Base-by-base conservation (phyloP, 2,888 invertebrate species). In the Agrotis clavis region DNA sequence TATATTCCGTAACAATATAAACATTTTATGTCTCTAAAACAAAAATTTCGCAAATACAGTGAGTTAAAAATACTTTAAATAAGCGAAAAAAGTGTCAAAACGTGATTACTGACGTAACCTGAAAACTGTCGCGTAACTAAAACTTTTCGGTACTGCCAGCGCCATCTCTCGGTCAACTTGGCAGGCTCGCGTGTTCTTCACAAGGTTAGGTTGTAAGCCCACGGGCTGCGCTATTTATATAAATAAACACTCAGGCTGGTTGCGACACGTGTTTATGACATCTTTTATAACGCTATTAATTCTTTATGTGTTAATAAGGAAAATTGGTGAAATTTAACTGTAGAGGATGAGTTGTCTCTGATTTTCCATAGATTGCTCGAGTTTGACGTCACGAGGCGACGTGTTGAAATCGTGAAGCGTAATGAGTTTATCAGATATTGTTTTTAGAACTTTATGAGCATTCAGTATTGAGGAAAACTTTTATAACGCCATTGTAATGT, bases 111-210 rank as follows among this genome's bases (percentile, higher is more conserved):
- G 72, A 78, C 77, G 76, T 83, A 85, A 85, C 81, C 88, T 88
- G 88, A 90, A 91, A 90, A 88, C 73, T 72, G 73, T 81, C 57
- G 78, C 71, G 66, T 71, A 66, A 71, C 73, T 69, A 78, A 74
- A 79, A 67, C 72, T 83, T 88, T 91, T 91, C 81, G 90, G 51
- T 69, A 90, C 94, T 0, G 2, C 67, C 89, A 86, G 71, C 92
- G 93, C 94, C 95, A 95, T 94, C 95, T 95, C 85, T 83, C 79
- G 84, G 62, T 72, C 93, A 95, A 95, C 94, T 95, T 95, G 94
- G 93, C 73, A 85, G 86, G 87, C 84, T 62, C 67, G 18, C 71
- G 69, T 74, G 86, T 80, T 87, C 85, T 88, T 85, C 81, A 82
- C 89, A 88, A 89, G 89, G 89, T 86, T 84, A 86, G 81, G 80